These are phyloP conservation scores for Drosophila dunni DNA, from an alignment of 1,140 invertebrate genomes.

Conservation along the genomic window DNA sequence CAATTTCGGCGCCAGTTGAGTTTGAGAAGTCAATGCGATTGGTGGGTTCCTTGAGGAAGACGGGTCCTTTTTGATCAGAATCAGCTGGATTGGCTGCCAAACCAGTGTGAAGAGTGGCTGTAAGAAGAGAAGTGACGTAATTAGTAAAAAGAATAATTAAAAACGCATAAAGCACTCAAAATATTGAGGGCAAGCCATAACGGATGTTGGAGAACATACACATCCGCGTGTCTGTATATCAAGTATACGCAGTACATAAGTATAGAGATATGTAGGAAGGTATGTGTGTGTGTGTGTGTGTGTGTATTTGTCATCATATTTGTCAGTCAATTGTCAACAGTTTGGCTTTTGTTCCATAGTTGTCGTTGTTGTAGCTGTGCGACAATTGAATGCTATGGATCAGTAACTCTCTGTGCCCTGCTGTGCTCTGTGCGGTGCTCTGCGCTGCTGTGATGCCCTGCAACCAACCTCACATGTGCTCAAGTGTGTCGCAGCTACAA, in stretches of 20 bases:
- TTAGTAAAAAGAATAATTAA: conserved; percentile 40
- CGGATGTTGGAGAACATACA: conserved; percentile 29
- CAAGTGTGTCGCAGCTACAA: conserved; percentile 47
- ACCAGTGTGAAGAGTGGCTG: conserved; percentile 6
- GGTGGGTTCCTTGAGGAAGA: conserved; percentile 96
- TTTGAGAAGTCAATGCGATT: conserved; percentile 97
- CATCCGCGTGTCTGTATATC: conserved; percentile 1
- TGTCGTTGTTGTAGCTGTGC: conserved; percentile 33
- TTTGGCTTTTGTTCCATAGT: conserved; percentile 56
- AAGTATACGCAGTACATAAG: background rate
- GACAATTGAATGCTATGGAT: conserved; percentile 76
- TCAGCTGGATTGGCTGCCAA: conserved; percentile 77
- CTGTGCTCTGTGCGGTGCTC: background rate
- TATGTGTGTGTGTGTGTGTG: background rate
- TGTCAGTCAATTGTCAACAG: conserved; percentile 66
- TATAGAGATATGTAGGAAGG: background rate
- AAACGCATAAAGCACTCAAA: conserved; percentile 21
- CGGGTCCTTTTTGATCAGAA: conserved; percentile 88
- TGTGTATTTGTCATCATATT: conserved; percentile 52
- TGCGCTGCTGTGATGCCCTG: background rate
- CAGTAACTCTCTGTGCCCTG: conserved; percentile 60
- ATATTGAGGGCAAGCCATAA: conserved; percentile 38
- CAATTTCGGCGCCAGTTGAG: conserved; percentile 95
- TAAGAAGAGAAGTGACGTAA: background rate
- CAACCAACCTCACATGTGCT: conserved; percentile 19